phyloP scores from a whole-genome alignment of 2,113 vertebrate genomes.

The Nothobranchius kuhntae region DNA sequence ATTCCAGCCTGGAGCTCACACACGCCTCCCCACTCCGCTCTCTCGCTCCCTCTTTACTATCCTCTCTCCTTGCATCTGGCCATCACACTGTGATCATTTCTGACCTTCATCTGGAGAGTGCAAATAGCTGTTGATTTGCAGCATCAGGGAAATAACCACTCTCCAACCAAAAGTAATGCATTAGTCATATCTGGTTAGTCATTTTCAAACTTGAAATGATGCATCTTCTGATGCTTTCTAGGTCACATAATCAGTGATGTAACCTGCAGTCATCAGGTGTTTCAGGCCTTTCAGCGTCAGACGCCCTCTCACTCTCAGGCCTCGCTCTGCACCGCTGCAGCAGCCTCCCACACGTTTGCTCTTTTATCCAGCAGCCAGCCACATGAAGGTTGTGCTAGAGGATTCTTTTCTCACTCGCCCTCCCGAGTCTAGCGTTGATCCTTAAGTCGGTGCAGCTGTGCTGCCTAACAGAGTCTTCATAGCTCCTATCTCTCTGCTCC shows the following conservation, averaged over 20 bases:
- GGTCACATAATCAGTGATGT: slow-evolving; percentile 51
- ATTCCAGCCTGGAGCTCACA: slow-evolving; percentile 33
- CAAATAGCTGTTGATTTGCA: slow-evolving; percentile 62
- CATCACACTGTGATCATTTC: slow-evolving; percentile 55
- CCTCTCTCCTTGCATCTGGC: slow-evolving; percentile 24
- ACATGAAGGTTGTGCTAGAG: slow-evolving; percentile 24
- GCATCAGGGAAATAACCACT: slow-evolving; percentile 45
- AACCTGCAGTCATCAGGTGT: slow-evolving; percentile 63
- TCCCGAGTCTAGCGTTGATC: slow-evolving; percentile 9
- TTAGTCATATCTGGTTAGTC: slow-evolving; percentile 60
- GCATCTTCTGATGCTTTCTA: slow-evolving; percentile 46
- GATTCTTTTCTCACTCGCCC: slow-evolving; percentile 7
- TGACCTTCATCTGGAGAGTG: slow-evolving; percentile 61
- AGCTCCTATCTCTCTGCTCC: slow-evolving; percentile 6
- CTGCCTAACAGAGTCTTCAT: neutral
- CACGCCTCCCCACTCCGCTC: slow-evolving; percentile 12
- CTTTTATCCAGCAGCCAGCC: slow-evolving; percentile 44
- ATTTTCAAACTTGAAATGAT: slow-evolving; percentile 55
- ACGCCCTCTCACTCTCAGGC: slow-evolving; percentile 49
- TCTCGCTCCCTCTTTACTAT: neutral
- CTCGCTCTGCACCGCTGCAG: slow-evolving; percentile 37
- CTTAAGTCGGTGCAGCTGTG: neutral
- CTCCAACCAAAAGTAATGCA: slow-evolving; percentile 40
- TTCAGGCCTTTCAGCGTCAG: slow-evolving; percentile 51
- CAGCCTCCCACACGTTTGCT: slow-evolving; percentile 55